Evolutionary conservation across 1,140 invertebrate genomes (phyloP), one percentile per base, ranked within the genome.

Genomic region (Drosophila sturtevanti): DNA sequence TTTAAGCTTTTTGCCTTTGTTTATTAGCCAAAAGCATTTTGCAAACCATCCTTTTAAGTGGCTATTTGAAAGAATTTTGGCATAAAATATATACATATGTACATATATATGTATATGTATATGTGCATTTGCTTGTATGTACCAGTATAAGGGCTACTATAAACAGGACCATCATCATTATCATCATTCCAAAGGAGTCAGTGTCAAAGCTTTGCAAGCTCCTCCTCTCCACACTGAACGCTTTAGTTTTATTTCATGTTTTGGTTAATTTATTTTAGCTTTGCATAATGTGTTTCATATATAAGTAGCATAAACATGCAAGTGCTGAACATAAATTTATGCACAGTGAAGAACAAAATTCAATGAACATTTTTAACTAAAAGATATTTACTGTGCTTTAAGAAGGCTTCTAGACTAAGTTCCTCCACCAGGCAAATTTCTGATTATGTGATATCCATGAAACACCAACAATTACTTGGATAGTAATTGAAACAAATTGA

Each of bases 11-110:
- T 71, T 67, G 72, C 63, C 72, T 85, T 84, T 84, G 84, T 84
- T 87, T 87, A 79, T 77, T 84, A 71, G 84, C 84, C 76, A 54
- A 69, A 72, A 79, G 72, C 75, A 65, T 73, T 84, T 79, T 68
- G 68, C 70, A 68, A 60, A 55, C 65, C 77, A 68, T 75, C 64
- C 75, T 72, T 81, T 84, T 89, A 87, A 87, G 84, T 87, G 79
- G 84, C 76, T 59, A 79, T 89, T 89, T 87, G 72, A 76, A 79
- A 84, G 84, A 35, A 82, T 89, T 71, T 75, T 70, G 77, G 77
- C 74, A 81, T 69, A 62, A 56, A 70, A 27, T 31, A 31, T 31
- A 31, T 31, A 31, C 27, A 31, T 31, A 31, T 31, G 27, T 31
- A 6, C 27, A 31, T 31, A 31, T 6, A 31, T 31, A 31, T n/a